A percentile compares a stretch with the other conserved stretches of the same genome.
Evolutionary conservation across 2,797 vertebrate species (phyloP).

Genomic region (Geotrypetes seraphini): DNA sequence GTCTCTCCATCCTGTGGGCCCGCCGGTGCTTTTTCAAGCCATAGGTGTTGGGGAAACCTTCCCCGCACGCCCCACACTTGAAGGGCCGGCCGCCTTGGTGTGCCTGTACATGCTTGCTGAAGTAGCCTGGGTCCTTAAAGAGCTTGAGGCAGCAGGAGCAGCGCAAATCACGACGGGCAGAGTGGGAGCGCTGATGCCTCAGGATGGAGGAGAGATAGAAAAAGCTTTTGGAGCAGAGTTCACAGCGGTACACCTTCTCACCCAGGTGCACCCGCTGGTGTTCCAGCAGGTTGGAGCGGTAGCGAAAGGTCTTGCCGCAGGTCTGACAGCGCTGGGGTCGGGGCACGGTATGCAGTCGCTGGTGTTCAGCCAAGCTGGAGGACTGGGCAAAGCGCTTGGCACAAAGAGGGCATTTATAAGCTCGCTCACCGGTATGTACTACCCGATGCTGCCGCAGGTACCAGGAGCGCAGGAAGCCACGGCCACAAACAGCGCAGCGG

Average conservation of each 20-base stretch:
- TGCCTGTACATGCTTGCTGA: constrained; percentile 47
- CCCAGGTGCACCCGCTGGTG: constrained; percentile 49
- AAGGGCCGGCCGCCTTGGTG: constrained; percentile 50
- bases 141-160: constrained; percentile 51
- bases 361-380: constrained; percentile 48
- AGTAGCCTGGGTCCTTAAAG: constrained; percentile 50
- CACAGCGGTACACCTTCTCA: constrained; percentile 50
- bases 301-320: constrained; percentile 52
- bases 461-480: constrained; percentile 84
- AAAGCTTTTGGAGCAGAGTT: constrained; percentile 52
- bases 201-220: constrained; percentile 51
- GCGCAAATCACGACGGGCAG: constrained; percentile 33
- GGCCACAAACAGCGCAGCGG: constrained; percentile 81
- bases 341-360: constrained; percentile 35
- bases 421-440: constrained; percentile 83
- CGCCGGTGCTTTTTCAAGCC: constrained; percentile 84
- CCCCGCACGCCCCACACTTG: constrained; percentile 62
- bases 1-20: constrained; percentile 55
- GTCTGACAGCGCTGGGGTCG: constrained; percentile 43
- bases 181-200: constrained; percentile 47
- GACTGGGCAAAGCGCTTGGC: constrained; percentile 60
- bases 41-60: constrained; percentile 82
- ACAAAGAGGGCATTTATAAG: constrained; percentile 68
- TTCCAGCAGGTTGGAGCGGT: constrained; percentile 48
- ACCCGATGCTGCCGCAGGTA: constrained; percentile 87